A percentile compares a stretch with the other conserved stretches of the same genome.
These are phyloP conservation scores for Chionis minor DNA, from an alignment of 2,113 vertebrate species.

Conservation along the genomic window DNA sequence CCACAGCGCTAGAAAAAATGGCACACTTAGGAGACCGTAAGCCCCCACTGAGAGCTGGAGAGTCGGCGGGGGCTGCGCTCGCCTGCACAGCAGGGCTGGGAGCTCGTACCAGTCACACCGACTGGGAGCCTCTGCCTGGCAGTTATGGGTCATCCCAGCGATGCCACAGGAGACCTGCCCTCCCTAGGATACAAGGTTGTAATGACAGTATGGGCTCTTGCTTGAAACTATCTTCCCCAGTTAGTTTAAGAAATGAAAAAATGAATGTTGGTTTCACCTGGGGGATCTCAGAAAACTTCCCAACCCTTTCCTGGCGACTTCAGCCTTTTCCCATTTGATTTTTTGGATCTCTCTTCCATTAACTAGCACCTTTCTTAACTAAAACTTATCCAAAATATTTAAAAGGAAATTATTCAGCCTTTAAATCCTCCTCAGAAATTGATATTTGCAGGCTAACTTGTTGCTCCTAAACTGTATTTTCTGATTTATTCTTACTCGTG, in stretches of 20 bases:
- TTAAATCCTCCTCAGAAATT: not conserved
- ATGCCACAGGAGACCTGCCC: not conserved
- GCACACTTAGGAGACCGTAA: fast-evolving
- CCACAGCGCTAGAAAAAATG: not conserved
- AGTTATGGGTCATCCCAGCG: too few species aligned
- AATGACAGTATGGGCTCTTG: not conserved
- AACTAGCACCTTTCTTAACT: not conserved
- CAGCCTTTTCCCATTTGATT: not conserved
- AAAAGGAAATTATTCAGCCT: not conserved
- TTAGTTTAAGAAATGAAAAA: not conserved
- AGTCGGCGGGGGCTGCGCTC: fast-evolving
- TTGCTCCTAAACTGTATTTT: not conserved
- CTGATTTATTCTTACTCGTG: not conserved
- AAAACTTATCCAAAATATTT: not conserved
- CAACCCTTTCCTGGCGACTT: not conserved
- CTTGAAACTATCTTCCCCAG: not conserved
- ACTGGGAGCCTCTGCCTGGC: fast-evolving
- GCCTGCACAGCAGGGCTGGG: not conserved
- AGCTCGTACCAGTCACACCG: fast-evolving
- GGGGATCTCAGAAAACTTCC: not conserved
- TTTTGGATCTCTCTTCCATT: not conserved
- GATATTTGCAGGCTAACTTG: not conserved
- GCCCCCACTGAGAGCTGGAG: not conserved
- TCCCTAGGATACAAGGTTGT: not conserved
- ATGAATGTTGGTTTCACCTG: not conserved